A percentile compares a stretch with the other conserved stretches of the same genome.
These are phyloP conservation scores for Bryconaethiops microstoma DNA, from an alignment of 2,797 vertebrate species.

Conservation along the genomic window DNA sequence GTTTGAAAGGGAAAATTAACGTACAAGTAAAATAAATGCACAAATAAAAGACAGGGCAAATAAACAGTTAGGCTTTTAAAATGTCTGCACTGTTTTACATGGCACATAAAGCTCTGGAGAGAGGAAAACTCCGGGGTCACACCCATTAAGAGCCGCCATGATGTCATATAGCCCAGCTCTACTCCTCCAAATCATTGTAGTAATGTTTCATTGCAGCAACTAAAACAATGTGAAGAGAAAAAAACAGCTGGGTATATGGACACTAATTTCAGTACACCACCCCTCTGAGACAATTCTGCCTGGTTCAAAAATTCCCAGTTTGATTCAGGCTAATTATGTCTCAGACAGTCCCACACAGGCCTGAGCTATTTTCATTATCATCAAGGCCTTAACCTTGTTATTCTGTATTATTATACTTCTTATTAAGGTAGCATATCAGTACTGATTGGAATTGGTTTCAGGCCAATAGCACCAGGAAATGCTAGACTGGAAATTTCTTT, in stretches of 20 bases:
- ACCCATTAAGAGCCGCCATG: conserved; percentile 31
- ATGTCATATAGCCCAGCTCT: conserved; percentile 40
- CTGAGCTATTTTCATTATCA: background rate
- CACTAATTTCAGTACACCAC: background rate
- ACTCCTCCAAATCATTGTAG: conserved; percentile 12
- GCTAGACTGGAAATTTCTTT: too few species aligned
- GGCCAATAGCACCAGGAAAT: too few species aligned
- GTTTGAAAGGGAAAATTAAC: conserved; percentile 31
- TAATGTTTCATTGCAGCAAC: conserved; percentile 4
- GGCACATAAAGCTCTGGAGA: conserved; percentile 35
- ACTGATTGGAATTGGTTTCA: too few species aligned
- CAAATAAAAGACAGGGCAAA: conserved; percentile 22
- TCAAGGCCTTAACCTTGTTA: background rate
- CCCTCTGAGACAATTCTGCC: background rate
- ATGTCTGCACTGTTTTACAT: conserved; percentile 29
- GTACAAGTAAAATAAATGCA: conserved; percentile 34
- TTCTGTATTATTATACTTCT: background rate
- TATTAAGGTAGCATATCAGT: too few species aligned
- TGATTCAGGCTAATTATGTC: background rate
- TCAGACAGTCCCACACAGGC: background rate
- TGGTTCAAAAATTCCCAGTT: background rate
- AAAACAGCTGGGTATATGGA: background rate
- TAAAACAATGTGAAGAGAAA: conserved; percentile 7
- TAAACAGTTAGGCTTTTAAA: conserved; percentile 34
- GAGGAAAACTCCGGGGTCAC: conserved; percentile 8